phyloP scores from a whole-genome alignment of 1,140 invertebrate species.

The Drosophila pseudoananassae region DNA sequence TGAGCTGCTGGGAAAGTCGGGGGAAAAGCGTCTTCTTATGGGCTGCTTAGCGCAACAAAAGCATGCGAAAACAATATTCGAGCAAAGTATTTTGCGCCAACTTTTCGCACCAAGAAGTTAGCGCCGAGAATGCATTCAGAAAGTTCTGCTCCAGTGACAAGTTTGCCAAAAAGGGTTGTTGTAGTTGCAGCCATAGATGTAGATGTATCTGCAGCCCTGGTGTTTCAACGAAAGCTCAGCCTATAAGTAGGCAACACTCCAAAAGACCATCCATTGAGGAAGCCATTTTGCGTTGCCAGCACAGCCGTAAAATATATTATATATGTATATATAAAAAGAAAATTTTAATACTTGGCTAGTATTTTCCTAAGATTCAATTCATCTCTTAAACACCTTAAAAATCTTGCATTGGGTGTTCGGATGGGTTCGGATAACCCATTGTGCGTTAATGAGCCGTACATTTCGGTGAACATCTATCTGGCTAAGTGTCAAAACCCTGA shows the following conservation, averaged over 20 bases:
- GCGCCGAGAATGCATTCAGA: slow-evolving; percentile 71
- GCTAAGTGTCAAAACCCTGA: slow-evolving; percentile 65
- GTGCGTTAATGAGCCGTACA: slow-evolving; percentile 62
- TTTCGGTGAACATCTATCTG: slow-evolving; percentile 53
- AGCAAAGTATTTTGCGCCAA: slow-evolving; percentile 78
- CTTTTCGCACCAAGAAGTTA: slow-evolving; percentile 79
- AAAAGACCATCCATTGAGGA: not conserved
- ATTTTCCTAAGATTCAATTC: not conserved
- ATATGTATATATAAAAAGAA: not conserved
- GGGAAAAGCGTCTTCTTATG: slow-evolving; percentile 43
- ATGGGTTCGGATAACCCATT: slow-evolving; percentile 26
- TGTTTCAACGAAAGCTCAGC: slow-evolving; percentile 29
- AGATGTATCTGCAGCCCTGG: slow-evolving; percentile 20
- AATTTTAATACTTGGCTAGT: not conserved
- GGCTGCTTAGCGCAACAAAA: slow-evolving; percentile 76
- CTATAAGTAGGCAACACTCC: slow-evolving; percentile 56
- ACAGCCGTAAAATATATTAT: slow-evolving; percentile 29
- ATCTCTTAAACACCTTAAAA: not conserved
- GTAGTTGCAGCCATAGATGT: not conserved
- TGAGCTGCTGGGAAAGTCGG: not conserved
- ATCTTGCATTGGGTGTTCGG: too few species aligned
- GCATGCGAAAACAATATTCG: slow-evolving; percentile 79
- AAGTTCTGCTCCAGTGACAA: slow-evolving; percentile 68
- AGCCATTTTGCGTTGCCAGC: slow-evolving; percentile 31
- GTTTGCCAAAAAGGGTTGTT: slow-evolving; percentile 31